Evolutionary conservation across 2,113 vertebrate genomes (phyloP), one percentile per base, ranked within the genome.

Genomic region (Dolichallabes microphthalmus): DNA sequence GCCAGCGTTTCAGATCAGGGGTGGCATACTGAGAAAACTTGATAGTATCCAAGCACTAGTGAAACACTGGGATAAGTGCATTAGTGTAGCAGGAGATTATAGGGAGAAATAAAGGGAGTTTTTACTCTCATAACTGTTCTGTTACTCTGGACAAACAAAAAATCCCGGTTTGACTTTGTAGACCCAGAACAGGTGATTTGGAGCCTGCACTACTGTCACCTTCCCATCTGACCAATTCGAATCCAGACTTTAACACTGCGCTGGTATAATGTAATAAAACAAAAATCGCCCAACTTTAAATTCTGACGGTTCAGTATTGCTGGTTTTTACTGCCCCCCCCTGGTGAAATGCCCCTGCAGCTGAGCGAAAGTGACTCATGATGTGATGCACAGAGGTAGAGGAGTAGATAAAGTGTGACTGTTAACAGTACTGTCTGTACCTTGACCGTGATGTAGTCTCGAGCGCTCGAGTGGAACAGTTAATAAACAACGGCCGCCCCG

Each of bases 271-370:
- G 22, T 25, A 73, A 19, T 19, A 22, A 7, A 22, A 15, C 45
- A n/a, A n/a, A n/a, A 75, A 52, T 4, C 71, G n/a, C 39, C 25
- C 17, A 20, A 57, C n/a, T n/a, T 77, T 55, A 11, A 9, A 55
- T 77, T 77, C 53, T 20, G n/a, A 4, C 3, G 11, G 7, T 10
- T 12, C 3, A 30, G n/a, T 27, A 17, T 27, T 13, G 52, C 39
- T n/a, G 19, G 55, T 78, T 86, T 45, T 19, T 87, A 58, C 55
- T 82, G 61, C 80, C 80, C 80, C 50, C 61, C 25, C 4, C 30
- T 53, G 80, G 80, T 53, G 27, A 75, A 12, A 45, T 57, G 52
- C 10, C 39, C n/a, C 30, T 5, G 32, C 27, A 64, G 10, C 53
- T 66, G 5, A 14, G 20, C 25, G n/a, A 64, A 82, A 53, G 39